Base-by-base conservation (phyloP, 2,888 invertebrate genomes). In the Himalopsyche kuldschensis region DNA sequence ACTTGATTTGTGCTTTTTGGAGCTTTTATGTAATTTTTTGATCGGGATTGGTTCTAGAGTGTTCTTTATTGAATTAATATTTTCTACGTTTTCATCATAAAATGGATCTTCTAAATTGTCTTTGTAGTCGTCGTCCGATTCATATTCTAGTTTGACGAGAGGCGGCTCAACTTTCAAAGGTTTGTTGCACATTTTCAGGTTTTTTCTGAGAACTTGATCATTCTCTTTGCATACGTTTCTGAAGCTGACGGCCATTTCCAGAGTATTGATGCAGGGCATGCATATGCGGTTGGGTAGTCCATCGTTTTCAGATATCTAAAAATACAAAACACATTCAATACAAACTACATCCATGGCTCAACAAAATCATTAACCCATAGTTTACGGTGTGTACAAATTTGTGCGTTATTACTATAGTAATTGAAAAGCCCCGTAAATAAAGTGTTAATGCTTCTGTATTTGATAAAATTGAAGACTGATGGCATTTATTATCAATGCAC, bases 201-300 rank as follows among this genome's bases (percentile, higher is more conserved):
- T 78, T 69, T 82, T 75, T 30, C 84, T 76, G n/a, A 85, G 77
- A 24, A 85, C 78, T 55, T 78, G 84, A 63, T 85, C 84, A 17
- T 81, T 85, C 35, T 81, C 82, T 24, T 84, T 78, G 31, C 84
- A 85, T 15, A 48, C 75, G 41, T 82, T 82, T 41, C 78, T 80
- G 55, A 85, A 85, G n/a, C 78, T 79, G 17, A 80, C 31, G 15
- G 84, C 76, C 3, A 78, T 46, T 24, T 84, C 79, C 35, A 85
- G 75, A 15, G 82, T 85, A 27, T 48, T 81, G 30, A 82, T 27
- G 46, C 85, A 85, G 20, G 78, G 47, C 27, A 35, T 75, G 30
- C 85, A 85, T 46, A 85, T 81, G 46, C 78, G 75, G 47, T 85
- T 84, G 4, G 85, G 85, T 55, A 85, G 35, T 3, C 85, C 84